These are phyloP conservation scores for Hirtodrosophila duncani DNA, from an alignment of 2,888 invertebrate species.

Conservation along the genomic window DNA sequence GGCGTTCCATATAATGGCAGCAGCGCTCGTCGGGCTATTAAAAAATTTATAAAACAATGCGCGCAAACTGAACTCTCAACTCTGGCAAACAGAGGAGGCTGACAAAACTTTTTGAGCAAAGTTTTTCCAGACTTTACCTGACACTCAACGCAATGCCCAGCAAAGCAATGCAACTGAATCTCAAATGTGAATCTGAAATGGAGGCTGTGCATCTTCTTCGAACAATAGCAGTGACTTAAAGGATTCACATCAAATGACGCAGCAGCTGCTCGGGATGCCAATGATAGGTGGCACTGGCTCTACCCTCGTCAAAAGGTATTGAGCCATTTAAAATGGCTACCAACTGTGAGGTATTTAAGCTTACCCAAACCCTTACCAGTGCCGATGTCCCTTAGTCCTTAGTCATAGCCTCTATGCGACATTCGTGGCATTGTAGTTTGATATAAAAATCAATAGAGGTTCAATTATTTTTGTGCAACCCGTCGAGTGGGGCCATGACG, in stretches of 20 bases:
- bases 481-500: not conserved
- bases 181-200: no score
- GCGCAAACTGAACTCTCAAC: conserved; percentile 8
- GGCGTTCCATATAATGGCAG: conserved; percentile 15
- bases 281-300: not conserved
- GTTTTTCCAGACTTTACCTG: not conserved
- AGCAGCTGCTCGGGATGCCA: not conserved
- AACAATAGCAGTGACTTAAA: conserved; percentile 6
- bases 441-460: conserved; percentile 36
- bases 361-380: no score
- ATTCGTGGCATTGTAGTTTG: conserved; percentile 31
- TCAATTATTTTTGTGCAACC: conserved; percentile 25
- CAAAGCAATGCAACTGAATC: no score
- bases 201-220: no score
- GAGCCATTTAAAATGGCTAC: conserved; percentile 34
- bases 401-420: conserved; percentile 5
- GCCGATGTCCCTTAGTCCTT: not conserved
- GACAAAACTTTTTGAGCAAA: conserved; percentile 7
- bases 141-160: no score
- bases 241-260: conserved; percentile 24
- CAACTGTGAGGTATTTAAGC: conserved; percentile 28
- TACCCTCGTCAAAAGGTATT: conserved; percentile 38
- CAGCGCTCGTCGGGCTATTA: conserved; percentile 9
- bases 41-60: conserved; percentile 30
- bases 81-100: no score